phyloP scores from a whole-genome alignment of 2,797 vertebrate species.

The Percopsis omiscomaycus region DNA sequence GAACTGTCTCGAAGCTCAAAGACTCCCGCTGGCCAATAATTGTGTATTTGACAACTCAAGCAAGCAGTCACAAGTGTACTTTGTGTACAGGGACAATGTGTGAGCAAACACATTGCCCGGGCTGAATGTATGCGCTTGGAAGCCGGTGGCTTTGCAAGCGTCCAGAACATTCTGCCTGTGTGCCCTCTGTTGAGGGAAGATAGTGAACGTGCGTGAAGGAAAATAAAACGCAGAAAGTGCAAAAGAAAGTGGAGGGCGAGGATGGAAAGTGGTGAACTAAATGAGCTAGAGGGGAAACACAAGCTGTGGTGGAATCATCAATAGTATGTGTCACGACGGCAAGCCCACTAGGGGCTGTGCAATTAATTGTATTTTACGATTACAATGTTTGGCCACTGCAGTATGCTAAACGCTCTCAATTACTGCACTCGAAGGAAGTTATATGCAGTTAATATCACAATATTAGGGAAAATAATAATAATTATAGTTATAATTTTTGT shows the following conservation, averaged over 20 bases:
- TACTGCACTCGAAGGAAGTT: too few relatives aligned
- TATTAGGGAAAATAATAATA: too few relatives aligned
- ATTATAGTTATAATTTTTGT: too few relatives aligned
- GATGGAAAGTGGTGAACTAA: constrained; percentile 55
- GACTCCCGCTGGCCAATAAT: constrained; percentile 75
- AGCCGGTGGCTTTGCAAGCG: constrained; percentile 73
- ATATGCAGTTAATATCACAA: too few relatives aligned
- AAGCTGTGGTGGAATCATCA: constrained; percentile 26
- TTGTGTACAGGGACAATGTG: constrained; percentile 77
- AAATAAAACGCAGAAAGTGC: not conserved
- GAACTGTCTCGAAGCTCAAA: constrained; percentile 68
- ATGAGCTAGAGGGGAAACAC: constrained; percentile 56
- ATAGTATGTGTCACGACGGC: too few relatives aligned
- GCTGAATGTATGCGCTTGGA: constrained; percentile 74
- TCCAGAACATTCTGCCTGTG: constrained; percentile 76
- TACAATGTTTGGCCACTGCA: too few relatives aligned
- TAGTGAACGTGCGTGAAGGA: constrained; percentile 49
- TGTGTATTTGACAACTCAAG: constrained; percentile 86
- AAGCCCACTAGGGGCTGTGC: too few relatives aligned
- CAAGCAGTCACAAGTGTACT: constrained; percentile 75
- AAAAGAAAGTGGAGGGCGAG: constrained; percentile 41
- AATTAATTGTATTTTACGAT: too few relatives aligned
- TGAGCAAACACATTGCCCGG: constrained; percentile 76
- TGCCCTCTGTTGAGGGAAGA: constrained; percentile 70
- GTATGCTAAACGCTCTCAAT: too few relatives aligned